Evolutionary conservation across 2,888 invertebrate species (phyloP).

Genomic region (Ferdinandea cuprea): DNA sequence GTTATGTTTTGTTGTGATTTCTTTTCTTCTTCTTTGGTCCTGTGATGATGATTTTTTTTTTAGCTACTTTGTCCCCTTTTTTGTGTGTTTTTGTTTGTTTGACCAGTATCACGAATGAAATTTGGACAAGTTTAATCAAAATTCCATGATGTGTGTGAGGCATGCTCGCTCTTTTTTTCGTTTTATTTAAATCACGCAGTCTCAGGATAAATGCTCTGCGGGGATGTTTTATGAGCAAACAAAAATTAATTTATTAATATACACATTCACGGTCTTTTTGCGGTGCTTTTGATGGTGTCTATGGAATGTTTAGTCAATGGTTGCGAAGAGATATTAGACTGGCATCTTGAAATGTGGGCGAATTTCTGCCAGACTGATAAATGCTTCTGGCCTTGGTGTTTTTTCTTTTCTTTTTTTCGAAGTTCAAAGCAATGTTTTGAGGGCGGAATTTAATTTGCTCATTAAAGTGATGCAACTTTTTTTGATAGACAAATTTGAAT

Average conservation of each 20-base stretch:
- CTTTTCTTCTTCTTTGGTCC: background rate
- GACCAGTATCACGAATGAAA: slow-evolving; percentile 10
- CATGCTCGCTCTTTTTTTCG: slow-evolving; percentile 10
- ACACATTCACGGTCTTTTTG: slow-evolving; percentile 11
- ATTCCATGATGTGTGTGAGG: slow-evolving; percentile 13
- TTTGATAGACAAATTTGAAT: no score
- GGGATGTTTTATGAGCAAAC: slow-evolving; percentile 45
- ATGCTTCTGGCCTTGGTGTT: no score
- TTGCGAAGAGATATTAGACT: background rate
- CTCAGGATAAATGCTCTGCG: slow-evolving; percentile 30
- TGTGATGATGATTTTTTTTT: background rate
- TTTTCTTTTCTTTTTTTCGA: no score
- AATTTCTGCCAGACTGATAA: no score
- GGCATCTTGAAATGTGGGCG: no score
- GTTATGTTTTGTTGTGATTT: background rate
- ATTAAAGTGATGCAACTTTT: no score
- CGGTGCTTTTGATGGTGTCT: slow-evolving; percentile 13
- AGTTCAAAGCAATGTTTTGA: no score
- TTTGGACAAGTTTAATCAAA: slow-evolving; percentile 46
- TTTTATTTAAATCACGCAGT: slow-evolving; percentile 38
- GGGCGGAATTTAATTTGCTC: no score
- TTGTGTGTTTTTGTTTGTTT: no score
- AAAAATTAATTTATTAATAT: slow-evolving; percentile 65
- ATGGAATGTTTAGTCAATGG: background rate
- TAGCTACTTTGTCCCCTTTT: background rate